Evolutionary conservation across 2,888 invertebrate species (phyloP).

Genomic region (Marasmarcha lunaedactyla): DNA sequence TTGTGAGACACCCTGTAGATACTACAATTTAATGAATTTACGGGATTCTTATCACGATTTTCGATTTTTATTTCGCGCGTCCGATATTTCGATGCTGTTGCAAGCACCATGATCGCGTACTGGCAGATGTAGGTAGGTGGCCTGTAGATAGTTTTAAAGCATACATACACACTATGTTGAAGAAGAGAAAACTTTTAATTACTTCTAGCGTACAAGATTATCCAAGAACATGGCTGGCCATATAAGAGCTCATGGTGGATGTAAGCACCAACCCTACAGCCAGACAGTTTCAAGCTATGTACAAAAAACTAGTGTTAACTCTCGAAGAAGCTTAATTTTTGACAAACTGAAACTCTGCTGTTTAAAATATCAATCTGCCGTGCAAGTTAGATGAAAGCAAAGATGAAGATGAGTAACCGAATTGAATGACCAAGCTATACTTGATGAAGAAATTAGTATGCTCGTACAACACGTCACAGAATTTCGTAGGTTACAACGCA

Average conservation of each 20-base stretch:
- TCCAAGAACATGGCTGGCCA: slow-evolving; percentile 1
- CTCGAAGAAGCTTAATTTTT: slow-evolving; percentile 9
- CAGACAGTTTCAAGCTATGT: slow-evolving; percentile 5
- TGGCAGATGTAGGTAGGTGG: too few relatives aligned
- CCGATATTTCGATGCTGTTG: too few relatives aligned
- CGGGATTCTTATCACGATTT: too few relatives aligned
- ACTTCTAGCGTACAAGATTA: neutral
- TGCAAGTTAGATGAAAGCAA: slow-evolving; percentile 1
- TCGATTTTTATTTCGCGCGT: too few relatives aligned
- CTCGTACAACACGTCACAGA: slow-evolving; percentile 6
- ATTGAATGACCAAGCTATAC: slow-evolving; percentile 5
- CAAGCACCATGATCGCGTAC: too few relatives aligned
- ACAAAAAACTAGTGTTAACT: slow-evolving; percentile 15
- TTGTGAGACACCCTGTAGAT: too few relatives aligned
- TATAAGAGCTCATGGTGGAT: slow-evolving; percentile 4
- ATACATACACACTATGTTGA: too few relatives aligned
- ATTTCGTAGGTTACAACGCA: slow-evolving; percentile 11
- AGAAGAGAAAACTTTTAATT: too few relatives aligned
- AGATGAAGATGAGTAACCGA: slow-evolving; percentile 3
- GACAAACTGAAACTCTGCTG: slow-evolving; percentile 10
- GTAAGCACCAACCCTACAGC: slow-evolving; percentile 5
- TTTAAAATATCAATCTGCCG: slow-evolving; percentile 7
- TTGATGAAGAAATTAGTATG: slow-evolving; percentile 9
- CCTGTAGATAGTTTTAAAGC: too few relatives aligned
- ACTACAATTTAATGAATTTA: too few relatives aligned